Conservation (phyloP, 1,140 invertebrate species). For the Aphidius ervi region DNA sequence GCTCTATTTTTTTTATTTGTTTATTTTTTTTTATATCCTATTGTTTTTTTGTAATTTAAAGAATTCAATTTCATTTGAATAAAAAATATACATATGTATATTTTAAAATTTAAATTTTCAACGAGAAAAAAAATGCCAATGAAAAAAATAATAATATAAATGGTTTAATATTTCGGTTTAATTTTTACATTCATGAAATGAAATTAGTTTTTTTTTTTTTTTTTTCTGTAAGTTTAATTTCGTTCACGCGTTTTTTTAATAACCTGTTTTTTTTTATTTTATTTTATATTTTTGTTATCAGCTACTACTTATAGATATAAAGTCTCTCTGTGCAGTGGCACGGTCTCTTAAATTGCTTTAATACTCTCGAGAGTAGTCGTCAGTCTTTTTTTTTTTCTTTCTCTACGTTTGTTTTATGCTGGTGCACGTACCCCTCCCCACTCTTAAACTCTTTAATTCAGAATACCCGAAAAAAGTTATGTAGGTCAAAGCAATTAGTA, state of each 20-base stretch:
- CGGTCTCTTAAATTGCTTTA: conserved; percentile 26
- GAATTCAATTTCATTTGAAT: background rate
- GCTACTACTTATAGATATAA: conserved; percentile 17
- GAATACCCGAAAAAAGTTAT: conserved; percentile 28
- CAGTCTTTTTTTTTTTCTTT: conserved; percentile 16
- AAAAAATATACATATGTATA: conserved; percentile 1
- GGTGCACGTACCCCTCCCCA: background rate
- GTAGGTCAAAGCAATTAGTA: conserved; percentile 37
- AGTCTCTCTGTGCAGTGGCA: conserved; percentile 7
- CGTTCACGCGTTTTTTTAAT: no score
- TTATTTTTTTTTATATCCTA: background rate
- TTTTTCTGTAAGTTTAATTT: no score
- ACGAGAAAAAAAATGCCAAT: no score
- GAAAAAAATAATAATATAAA: no score
- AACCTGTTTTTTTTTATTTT: no score
- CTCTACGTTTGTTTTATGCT: conserved; percentile 7
- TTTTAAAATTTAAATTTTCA: no score
- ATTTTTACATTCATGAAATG: no score
- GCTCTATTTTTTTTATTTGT: background rate
- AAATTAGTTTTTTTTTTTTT: no score
- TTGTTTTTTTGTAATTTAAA: background rate
- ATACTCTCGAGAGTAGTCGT: conserved; percentile 22
- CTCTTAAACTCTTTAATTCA: conserved; percentile 11
- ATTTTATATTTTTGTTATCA: no score
- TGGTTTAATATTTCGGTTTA: no score